These are phyloP conservation scores for Limosa lapponica DNA, from an alignment of 2,797 vertebrate genomes.

Conservation along the genomic window DNA sequence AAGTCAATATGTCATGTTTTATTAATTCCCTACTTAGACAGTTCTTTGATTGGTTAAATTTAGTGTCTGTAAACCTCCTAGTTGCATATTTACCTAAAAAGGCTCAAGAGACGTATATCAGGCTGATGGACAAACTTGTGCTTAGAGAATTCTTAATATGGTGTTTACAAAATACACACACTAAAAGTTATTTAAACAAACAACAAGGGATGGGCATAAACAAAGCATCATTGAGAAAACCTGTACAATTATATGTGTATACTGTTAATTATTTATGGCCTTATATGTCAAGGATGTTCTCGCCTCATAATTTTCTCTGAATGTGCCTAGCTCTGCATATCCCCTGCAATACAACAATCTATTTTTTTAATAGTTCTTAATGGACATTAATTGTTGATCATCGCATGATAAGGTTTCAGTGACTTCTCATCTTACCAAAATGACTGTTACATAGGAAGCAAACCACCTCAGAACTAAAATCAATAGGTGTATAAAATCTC, in stretches of 20 bases:
- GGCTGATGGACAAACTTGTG: not conserved
- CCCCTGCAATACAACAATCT: not conserved
- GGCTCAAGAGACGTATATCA: not conserved
- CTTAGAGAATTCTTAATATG: not conserved
- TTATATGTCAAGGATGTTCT: not conserved
- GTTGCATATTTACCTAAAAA: not conserved
- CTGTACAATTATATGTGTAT: not conserved
- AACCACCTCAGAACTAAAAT: not conserved
- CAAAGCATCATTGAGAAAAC: not conserved
- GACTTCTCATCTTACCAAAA: not conserved
- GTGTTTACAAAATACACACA: not conserved
- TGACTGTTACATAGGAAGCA: not conserved
- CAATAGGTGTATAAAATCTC: not conserved
- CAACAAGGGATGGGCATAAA: not conserved
- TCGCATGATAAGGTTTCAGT: not conserved
- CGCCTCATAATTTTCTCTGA: not conserved
- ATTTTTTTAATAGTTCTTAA: not conserved
- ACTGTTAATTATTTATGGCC: not conserved
- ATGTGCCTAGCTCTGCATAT: not conserved
- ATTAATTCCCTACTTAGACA: not conserved
- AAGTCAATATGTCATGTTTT: not conserved
- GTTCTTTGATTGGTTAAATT: not conserved
- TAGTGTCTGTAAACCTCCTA: not conserved
- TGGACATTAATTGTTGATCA: not conserved
- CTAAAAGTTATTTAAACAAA: not conserved